phyloP scores from a whole-genome alignment of 1,140 invertebrate species.

The Triops longicaudatus region DNA sequence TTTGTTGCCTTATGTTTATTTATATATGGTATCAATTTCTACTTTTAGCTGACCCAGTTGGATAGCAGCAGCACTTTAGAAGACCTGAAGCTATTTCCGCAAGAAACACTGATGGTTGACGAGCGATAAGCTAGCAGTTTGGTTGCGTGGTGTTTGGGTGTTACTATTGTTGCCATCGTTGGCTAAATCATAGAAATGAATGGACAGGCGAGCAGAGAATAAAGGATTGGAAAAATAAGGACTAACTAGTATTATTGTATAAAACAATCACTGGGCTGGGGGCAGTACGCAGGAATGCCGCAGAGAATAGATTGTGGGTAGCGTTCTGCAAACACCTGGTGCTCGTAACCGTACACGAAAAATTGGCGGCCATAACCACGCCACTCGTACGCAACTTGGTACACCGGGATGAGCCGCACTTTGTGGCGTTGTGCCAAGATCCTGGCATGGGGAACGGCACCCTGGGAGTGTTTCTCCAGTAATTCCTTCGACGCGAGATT shows the following conservation, averaged over 20 bases:
- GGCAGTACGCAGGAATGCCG: constrained; percentile 1
- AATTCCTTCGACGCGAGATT: constrained; percentile 25
- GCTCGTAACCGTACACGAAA: constrained; percentile 26
- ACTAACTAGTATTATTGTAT: not conserved
- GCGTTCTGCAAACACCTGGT: constrained; percentile 20
- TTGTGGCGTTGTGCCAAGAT: constrained; percentile 17
- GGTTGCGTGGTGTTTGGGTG: not conserved
- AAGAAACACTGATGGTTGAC: constrained; percentile 86
- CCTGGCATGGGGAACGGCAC: not conserved
- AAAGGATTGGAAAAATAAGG: not conserved
- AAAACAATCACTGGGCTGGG: not conserved
- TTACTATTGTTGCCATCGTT: not conserved
- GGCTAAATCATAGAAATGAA: not conserved
- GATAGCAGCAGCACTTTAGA: constrained; percentile 64
- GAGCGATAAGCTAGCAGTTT: constrained; percentile 57
- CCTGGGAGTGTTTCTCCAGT: constrained; percentile 17
- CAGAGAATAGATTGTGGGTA: constrained; percentile 25
- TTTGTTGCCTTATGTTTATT: too few relatives aligned
- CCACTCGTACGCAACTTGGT: constrained; percentile 25
- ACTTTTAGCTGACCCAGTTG: constrained; percentile 71
- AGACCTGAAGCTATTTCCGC: constrained; percentile 74
- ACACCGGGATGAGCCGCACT: constrained; percentile 21
- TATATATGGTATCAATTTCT: too few relatives aligned
- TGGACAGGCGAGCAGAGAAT: not conserved
- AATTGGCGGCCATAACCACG: constrained; percentile 21